Conservation (phyloP, 2,888 invertebrate genomes). For the Leptopterna dolabrata region DNA sequence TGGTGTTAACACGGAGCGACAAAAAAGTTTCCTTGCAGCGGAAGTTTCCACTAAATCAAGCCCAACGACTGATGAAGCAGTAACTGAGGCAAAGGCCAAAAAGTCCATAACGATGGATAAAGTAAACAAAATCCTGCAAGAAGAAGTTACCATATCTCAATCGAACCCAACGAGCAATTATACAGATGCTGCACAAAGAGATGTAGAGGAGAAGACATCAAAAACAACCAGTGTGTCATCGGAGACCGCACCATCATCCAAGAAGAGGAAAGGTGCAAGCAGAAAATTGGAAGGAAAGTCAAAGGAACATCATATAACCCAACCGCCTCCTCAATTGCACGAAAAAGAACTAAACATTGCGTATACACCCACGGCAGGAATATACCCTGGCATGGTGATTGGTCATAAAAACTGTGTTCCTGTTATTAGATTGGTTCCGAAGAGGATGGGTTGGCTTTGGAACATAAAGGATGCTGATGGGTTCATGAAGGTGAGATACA, state of each 20-base stretch:
- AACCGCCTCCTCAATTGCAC: not conserved
- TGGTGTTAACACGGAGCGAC: not conserved
- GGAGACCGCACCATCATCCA: not conserved
- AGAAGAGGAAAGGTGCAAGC: not conserved
- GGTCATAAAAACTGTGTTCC: slow-evolving; percentile 59
- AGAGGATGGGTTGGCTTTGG: slow-evolving; percentile 61
- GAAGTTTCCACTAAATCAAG: not conserved
- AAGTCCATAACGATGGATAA: not conserved
- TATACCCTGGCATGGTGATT: slow-evolving; percentile 58
- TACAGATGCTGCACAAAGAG: not conserved
- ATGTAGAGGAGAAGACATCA: not conserved
- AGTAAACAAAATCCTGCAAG: slow-evolving; percentile 34
- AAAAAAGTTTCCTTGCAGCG: not conserved
- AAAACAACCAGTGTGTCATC: not conserved
- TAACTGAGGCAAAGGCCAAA: not conserved
- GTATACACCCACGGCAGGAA: slow-evolving; percentile 58
- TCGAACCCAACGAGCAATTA: not conserved
- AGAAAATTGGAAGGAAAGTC: not conserved
- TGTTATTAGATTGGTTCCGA: slow-evolving; percentile 54
- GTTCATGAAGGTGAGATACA: slow-evolving; percentile 54
- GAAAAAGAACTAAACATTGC: slow-evolving; percentile 9
- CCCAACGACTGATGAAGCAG: not conserved
- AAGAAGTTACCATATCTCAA: not conserved
- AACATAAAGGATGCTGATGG: slow-evolving; percentile 55
- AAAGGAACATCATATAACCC: not conserved